Evolutionary conservation across 1,140 invertebrate genomes (phyloP).

Genomic region (Zophobas morio): DNA sequence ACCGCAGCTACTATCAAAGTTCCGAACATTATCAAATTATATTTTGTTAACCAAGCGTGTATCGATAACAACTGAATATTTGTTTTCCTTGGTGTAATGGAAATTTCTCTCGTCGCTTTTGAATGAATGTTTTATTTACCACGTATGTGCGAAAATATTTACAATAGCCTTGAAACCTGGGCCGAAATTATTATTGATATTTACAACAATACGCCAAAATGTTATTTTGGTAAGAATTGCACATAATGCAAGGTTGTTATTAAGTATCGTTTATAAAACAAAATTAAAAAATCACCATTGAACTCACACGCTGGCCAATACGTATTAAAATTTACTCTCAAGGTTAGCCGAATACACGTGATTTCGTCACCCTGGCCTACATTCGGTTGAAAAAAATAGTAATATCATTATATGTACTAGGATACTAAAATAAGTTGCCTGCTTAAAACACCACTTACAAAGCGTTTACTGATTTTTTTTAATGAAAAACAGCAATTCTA

Average conservation of each 20-base stretch:
- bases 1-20: too few species aligned
- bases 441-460: too few species aligned
- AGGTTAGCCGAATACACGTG: slow-evolving; percentile 29
- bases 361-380: slow-evolving; percentile 28
- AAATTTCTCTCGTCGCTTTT: not conserved
- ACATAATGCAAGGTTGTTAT: slow-evolving; percentile 34
- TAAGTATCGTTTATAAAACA: slow-evolving; percentile 39
- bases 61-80: not conserved
- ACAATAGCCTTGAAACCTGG: slow-evolving; percentile 6
- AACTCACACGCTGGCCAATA: slow-evolving; percentile 35
- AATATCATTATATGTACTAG: slow-evolving; percentile 12
- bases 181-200: slow-evolving; percentile 27
- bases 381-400: slow-evolving; percentile 16
- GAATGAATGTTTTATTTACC: slow-evolving; percentile 35
- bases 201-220: slow-evolving; percentile 36
- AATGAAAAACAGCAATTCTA: too few species aligned
- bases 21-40: too few species aligned
- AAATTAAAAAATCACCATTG: slow-evolving; percentile 31
- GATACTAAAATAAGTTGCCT: too few species aligned
- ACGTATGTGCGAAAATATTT: slow-evolving; percentile 19
- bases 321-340: slow-evolving; percentile 24
- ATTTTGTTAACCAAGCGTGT: not conserved
- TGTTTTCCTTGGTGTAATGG: slow-evolving; percentile 29
- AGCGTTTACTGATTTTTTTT: too few species aligned
- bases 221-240: slow-evolving; percentile 39